Conservation (phyloP, 92 coral and sea anemone genomes). For the Diadumene lineata region DNA sequence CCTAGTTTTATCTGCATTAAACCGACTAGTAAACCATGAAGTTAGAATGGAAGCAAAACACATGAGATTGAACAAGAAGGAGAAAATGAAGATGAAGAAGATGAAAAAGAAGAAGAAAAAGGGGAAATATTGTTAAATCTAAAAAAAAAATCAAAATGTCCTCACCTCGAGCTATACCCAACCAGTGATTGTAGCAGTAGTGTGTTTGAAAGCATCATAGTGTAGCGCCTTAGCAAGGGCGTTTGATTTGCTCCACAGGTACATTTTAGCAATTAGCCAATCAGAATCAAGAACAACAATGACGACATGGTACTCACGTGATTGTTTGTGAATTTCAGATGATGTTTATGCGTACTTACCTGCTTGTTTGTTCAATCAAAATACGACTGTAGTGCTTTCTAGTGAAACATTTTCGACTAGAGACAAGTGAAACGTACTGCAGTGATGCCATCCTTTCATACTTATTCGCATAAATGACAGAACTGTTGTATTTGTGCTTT, state of each 20-base stretch:
- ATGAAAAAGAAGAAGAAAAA: too few species aligned
- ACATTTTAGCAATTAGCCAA: constrained; percentile 9
- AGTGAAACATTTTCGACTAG: too few species aligned
- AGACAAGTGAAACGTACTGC: too few species aligned
- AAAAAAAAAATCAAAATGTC: background rate
- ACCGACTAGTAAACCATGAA: too few species aligned
- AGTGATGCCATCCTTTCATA: too few species aligned
- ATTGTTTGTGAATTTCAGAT: constrained; percentile 6
- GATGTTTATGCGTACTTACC: background rate
- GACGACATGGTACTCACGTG: constrained; percentile 25
- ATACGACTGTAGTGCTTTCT: background rate
- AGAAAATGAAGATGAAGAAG: too few species aligned
- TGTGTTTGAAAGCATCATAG: constrained; percentile 11
- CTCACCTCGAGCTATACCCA: background rate
- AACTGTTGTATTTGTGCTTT: too few species aligned
- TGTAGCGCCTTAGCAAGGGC: constrained; percentile 20
- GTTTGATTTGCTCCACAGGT: constrained; percentile 20
- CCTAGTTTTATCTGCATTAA: too few species aligned
- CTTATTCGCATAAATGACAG: too few species aligned
- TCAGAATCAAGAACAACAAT: background rate
- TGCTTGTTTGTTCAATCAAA: background rate
- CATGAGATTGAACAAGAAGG: too few species aligned
- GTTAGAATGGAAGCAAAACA: too few species aligned
- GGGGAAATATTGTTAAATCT: background rate
- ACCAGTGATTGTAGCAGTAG: background rate